Percentiles rank a stretch among this genome's conserved stretches.
Evolutionary conservation across 2,888 invertebrate species (phyloP).

Genomic region (Strigamia transsilvanica): DNA sequence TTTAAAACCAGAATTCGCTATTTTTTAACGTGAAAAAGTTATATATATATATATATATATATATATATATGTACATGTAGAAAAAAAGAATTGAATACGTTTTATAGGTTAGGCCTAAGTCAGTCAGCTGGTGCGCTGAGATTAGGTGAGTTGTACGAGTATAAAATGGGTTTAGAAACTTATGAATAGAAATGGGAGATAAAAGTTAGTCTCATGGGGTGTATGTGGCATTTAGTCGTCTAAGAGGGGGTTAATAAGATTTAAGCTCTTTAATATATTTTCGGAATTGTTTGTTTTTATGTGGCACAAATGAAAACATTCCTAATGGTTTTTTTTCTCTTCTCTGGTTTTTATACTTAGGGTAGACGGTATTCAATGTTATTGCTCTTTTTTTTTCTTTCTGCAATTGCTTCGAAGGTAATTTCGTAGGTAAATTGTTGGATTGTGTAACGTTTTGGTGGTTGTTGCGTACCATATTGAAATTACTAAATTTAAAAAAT

Average conservation of each 20-base stretch:
- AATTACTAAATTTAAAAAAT: not conserved
- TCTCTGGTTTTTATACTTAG: not conserved
- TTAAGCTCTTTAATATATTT: slow-evolving; percentile 12
- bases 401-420: not conserved
- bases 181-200: slow-evolving; percentile 30
- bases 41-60: not conserved
- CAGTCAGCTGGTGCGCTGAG: slow-evolving; percentile 13
- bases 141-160: slow-evolving; percentile 17
- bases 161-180: slow-evolving; percentile 30
- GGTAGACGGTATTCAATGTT: not conserved
- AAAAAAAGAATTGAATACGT: not conserved
- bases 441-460: not conserved
- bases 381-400: not conserved
- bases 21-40: not conserved
- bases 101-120: not conserved
- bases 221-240: not conserved
- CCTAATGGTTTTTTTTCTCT: not conserved
- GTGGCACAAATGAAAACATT: slow-evolving; percentile 1
- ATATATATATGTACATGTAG: not conserved
- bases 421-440: not conserved
- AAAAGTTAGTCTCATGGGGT: slow-evolving; percentile 15
- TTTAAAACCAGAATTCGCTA: too few relatives aligned
- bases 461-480: not conserved
- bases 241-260: slow-evolving; percentile 11
- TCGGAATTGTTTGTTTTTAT: slow-evolving; percentile 15